These are phyloP conservation scores for Sebastes fasciatus DNA, from an alignment of 2,113 vertebrate species.

Conservation along the genomic window DNA sequence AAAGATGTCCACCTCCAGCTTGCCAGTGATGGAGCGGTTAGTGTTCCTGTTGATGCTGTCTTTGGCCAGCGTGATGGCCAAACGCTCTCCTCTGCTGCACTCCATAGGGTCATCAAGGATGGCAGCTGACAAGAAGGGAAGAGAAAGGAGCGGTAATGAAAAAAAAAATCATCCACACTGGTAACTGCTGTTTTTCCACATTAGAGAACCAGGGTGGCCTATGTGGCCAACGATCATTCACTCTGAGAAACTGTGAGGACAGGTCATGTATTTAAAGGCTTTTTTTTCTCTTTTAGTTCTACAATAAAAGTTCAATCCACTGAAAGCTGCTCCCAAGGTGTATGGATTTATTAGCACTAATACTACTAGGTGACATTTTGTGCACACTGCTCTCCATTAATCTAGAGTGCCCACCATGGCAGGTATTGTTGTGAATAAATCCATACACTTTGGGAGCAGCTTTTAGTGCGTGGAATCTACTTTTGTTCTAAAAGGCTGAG, in stretches of 20 bases:
- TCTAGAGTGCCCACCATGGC: conserved; percentile 30
- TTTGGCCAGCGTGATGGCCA: conserved; percentile 98
- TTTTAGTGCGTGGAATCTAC: conserved; percentile 22
- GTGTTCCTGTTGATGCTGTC: conserved; percentile 94
- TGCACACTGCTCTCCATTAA: conserved; percentile 46
- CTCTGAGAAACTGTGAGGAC: conserved; percentile 9
- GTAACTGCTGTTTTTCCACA: conserved; percentile 17
- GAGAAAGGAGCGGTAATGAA: background rate
- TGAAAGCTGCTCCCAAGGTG: conserved; percentile 42
- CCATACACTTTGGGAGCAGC: conserved; percentile 28
- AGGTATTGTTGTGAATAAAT: conserved; percentile 48
- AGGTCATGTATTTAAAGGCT: background rate
- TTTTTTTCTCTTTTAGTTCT: background rate
- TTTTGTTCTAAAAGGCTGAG: conserved; percentile 32
- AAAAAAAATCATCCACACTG: conserved; percentile 13
- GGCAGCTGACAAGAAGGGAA: conserved; percentile 58
- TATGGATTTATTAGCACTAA: conserved; percentile 42
- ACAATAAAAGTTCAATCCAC: conserved; percentile 31
- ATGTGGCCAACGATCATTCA: background rate
- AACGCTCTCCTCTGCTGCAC: conserved; percentile 96
- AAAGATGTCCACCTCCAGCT: conserved; percentile 97
- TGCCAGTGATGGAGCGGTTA: conserved; percentile 92
- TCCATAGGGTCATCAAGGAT: conserved; percentile 99
- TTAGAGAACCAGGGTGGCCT: background rate
- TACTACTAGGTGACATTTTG: conserved; percentile 36